Conservation (phyloP, 2,888 invertebrate genomes). For the Phasia obesa region DNA sequence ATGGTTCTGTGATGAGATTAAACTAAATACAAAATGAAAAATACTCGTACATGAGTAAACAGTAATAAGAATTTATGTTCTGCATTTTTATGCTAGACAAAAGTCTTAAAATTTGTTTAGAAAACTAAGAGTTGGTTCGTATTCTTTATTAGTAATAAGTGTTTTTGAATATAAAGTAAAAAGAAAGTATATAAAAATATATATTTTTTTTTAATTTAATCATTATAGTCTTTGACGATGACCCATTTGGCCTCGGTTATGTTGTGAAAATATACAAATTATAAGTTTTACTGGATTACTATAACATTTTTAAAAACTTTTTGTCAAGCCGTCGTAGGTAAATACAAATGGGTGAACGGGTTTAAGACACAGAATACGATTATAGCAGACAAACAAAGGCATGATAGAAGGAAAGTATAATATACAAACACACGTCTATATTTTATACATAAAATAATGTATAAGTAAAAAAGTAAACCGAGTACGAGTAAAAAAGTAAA, state of each 20-base stretch:
- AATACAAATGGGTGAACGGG: slow-evolving; percentile 1
- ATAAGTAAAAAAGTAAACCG: not conserved
- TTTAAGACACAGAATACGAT: slow-evolving; percentile 3
- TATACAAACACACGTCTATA: not conserved
- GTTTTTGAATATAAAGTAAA: too few relatives aligned
- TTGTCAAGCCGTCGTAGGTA: not conserved
- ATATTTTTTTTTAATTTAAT: too few relatives aligned
- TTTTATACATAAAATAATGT: not conserved
- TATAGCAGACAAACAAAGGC: not conserved
- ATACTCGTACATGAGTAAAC: not conserved
- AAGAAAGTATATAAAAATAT: too few relatives aligned
- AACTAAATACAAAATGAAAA: slow-evolving; percentile 32
- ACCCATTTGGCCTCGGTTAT: too few relatives aligned
- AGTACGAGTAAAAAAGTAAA: not conserved
- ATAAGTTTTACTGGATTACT: too few relatives aligned
- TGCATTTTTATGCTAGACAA: not conserved
- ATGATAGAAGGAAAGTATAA: not conserved
- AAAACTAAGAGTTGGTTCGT: not conserved
- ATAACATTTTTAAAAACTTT: not conserved
- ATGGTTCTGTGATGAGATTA: slow-evolving; percentile 21
- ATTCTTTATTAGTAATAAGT: too few relatives aligned
- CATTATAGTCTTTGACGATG: too few relatives aligned
- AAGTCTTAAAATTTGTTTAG: not conserved
- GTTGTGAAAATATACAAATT: too few relatives aligned
- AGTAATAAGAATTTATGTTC: slow-evolving; percentile 27